Percentiles rank a stretch among this genome's conserved stretches.
Evolutionary conservation across 2,888 invertebrate genomes (phyloP).

Genomic region (Reticulitermes lucifugus): DNA sequence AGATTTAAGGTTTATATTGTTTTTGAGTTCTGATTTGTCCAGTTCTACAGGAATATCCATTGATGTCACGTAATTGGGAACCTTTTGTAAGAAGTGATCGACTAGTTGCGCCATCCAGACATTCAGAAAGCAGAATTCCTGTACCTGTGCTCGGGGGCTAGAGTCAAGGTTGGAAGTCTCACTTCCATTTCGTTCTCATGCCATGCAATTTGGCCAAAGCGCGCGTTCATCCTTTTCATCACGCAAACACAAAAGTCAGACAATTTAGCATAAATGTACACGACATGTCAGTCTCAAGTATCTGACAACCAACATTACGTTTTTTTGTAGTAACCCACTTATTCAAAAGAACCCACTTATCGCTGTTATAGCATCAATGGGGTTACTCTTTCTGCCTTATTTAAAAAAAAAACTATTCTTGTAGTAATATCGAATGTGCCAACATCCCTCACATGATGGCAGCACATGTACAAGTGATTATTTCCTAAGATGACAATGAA

Average conservation of each 20-base stretch:
- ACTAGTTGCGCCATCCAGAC: neutral
- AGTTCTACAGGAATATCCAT: neutral
- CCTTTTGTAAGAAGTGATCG: constrained; percentile 4
- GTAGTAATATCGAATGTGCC: neutral
- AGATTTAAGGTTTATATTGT: too few species aligned
- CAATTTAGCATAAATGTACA: neutral
- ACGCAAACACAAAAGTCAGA: neutral
- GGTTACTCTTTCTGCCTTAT: neutral
- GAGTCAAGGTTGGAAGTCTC: constrained; percentile 1
- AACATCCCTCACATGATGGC: neutral
- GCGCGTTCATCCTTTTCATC: neutral
- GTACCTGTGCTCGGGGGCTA: neutral
- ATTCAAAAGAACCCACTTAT: neutral
- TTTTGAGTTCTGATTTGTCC: neutral
- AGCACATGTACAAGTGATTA: neutral
- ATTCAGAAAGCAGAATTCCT: neutral
- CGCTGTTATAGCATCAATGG: neutral
- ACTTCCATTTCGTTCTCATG: constrained; percentile 3
- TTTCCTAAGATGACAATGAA: too few species aligned
- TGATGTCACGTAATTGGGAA: neutral
- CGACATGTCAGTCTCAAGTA: neutral
- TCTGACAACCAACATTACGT: neutral
- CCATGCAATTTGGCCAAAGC: too few species aligned
- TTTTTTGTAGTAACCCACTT: neutral
- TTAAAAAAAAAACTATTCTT: neutral